Evolutionary conservation across 2,797 vertebrate genomes (phyloP), one percentile per base, ranked within the genome.

Genomic region (Brachyalestes nurse): DNA sequence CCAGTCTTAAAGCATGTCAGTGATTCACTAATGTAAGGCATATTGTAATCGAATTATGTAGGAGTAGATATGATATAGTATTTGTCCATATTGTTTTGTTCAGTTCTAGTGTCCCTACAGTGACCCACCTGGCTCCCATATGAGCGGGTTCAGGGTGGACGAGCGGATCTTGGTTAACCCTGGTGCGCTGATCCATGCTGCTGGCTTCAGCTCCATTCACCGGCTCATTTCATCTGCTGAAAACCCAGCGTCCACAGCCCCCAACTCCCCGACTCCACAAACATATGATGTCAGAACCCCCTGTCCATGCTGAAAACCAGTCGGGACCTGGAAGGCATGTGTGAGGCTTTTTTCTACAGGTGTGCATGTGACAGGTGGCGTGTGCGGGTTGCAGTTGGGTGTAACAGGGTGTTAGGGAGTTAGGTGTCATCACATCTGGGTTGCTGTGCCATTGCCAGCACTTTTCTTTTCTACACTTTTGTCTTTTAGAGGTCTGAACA

Each of bases 171-270:
- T 90, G 90, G 86, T 92, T 91, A 95, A 92, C 91, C 90, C 19
- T 94, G 88, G 74, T 86, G 90, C 91, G 79, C 91, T 95, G 88
- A 86, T 91, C 90, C 78, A 89, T 89, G 92, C 86, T 84, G 82
- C 89, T 84, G 77, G 85, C 80, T 75, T 84, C 79, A 84, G 80
- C 78, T 83, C 82, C 60, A 83, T 61, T 82, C 82, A 87, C 80
- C 91, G 92, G 92, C 91, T 94, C 81, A 83, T 94, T 96, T 95
- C 92, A 93, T 88, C 90, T 93, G 93, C 87, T 94, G 92, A 91
- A 95, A 95, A 94, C 86, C 34, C 28, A 65, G 62, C 5, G 21
- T 69, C 51, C 60, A 80, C 45, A 74, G 60, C 65, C 64, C 16
- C 58, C 10, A 38, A 47, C 57, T 6, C 34, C 62, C 34, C 14